A percentile compares a stretch with the other conserved stretches of the same genome.
Evolutionary conservation across 2,888 invertebrate species (phyloP).

Genomic region (Villa cingulata): DNA sequence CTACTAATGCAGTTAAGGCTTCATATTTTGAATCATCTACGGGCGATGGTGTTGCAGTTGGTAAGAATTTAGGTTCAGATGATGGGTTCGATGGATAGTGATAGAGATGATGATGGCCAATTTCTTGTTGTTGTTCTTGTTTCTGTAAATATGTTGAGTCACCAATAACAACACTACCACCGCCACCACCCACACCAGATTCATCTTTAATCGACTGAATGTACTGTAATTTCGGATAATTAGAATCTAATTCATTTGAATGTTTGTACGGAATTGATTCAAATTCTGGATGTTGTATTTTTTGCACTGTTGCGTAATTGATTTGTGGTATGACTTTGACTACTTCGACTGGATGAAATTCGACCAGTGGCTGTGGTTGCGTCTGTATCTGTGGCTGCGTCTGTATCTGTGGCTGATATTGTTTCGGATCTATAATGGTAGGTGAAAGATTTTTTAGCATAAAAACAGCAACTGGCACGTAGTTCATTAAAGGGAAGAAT

Average conservation of each 20-base stretch:
- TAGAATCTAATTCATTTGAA: background rate
- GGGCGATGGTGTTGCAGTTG: background rate
- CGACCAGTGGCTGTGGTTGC: background rate
- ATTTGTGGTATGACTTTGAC: slow-evolving; percentile 8
- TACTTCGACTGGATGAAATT: background rate
- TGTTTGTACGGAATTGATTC: slow-evolving; percentile 2
- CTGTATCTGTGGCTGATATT: background rate
- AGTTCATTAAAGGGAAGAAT: background rate
- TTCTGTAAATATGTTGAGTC: background rate
- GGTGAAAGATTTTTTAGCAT: background rate
- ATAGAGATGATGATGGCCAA: background rate
- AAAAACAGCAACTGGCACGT: background rate
- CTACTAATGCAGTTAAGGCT: slow-evolving; percentile 38
- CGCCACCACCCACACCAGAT: background rate
- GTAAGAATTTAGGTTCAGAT: background rate
- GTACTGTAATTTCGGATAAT: background rate
- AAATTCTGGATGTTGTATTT: slow-evolving; percentile 4
- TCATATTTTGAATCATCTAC: slow-evolving; percentile 19
- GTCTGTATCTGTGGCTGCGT: too few species aligned
- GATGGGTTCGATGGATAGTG: background rate
- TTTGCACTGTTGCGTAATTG: slow-evolving; percentile 10
- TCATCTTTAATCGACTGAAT: background rate
- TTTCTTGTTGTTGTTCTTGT: background rate
- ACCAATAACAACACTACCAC: too few species aligned
- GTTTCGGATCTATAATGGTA: background rate